These are phyloP conservation scores for Crambe crambe DNA, from an alignment of 37 sponge, comb jelly and placozoan genomes.

Conservation along the genomic window DNA sequence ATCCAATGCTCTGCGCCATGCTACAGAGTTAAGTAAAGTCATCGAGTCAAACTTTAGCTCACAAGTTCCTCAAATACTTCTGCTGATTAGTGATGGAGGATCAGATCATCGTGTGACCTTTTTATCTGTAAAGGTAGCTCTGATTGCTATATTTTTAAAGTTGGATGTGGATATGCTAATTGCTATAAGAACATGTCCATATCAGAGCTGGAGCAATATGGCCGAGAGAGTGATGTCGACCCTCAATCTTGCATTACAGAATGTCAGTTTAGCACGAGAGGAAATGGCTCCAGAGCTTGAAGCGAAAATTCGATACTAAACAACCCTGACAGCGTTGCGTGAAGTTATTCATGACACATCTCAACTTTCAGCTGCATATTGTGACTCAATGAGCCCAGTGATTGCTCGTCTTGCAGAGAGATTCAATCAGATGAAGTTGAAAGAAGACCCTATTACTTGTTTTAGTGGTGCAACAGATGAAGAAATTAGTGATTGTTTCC, in stretches of 20 bases:
- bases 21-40: background rate
- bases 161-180: constrained; percentile 42
- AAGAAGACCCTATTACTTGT: no score
- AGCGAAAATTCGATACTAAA: background rate
- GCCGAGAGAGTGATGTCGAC: constrained; percentile 42
- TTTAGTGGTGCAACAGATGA: no score
- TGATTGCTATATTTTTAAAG: constrained; percentile 2
- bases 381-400: constrained; percentile 23
- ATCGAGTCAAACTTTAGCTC: background rate
- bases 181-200: constrained; percentile 28
- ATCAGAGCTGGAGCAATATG: constrained; percentile 22
- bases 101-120: constrained; percentile 36
- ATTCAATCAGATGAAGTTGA: constrained; percentile 26
- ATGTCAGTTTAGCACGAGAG: background rate
- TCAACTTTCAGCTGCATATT: background rate
- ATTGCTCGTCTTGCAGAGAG: background rate
- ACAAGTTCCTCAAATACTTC: background rate
- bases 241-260: constrained; percentile 20
- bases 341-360: constrained; percentile 17
- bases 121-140: constrained; percentile 37
- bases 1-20: constrained; percentile 15
- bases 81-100: constrained; percentile 25
- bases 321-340: background rate
- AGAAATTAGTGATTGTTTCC: no score
- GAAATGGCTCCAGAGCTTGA: constrained; percentile 8